A percentile compares a stretch with the other conserved stretches of the same genome.
These are phyloP conservation scores for Alloscopus bannaensis DNA, from an alignment of 2,888 invertebrate species.

Conservation along the genomic window DNA sequence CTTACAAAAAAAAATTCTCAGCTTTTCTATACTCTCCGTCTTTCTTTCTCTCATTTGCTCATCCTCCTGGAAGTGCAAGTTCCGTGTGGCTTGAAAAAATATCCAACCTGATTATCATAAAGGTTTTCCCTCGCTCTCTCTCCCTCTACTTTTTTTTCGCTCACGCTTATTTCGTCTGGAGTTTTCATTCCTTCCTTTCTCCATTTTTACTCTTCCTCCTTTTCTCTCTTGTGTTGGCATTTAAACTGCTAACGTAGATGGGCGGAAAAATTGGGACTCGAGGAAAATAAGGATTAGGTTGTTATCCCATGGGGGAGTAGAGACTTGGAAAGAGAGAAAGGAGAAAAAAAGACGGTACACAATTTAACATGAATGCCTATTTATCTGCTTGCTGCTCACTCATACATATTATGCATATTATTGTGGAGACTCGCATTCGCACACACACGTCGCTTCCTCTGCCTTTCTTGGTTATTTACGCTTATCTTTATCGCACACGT, in stretches of 20 bases:
- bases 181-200: constrained; percentile 16
- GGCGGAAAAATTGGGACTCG: constrained; percentile 28
- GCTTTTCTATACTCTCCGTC: no score
- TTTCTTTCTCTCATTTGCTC: constrained; percentile 17
- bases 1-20: no score
- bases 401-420: constrained; percentile 22
- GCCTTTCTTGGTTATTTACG: neutral
- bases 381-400: constrained; percentile 16
- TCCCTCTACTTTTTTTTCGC: constrained; percentile 26
- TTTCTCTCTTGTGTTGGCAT: constrained; percentile 22
- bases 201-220: neutral
- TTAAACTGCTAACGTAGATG: constrained; percentile 23
- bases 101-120: constrained; percentile 54
- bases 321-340: neutral
- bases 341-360: constrained; percentile 19
- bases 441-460: no score
- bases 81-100: constrained; percentile 18
- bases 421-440: neutral
- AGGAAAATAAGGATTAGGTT: constrained; percentile 38
- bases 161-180: no score
- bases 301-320: constrained; percentile 23
- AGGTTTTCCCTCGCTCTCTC: constrained; percentile 29
- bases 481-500: constrained; percentile 20
- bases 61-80: neutral
- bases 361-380: constrained; percentile 33